Conservation (phyloP, 1,140 invertebrate genomes). For the Contarinia nasturtii region DNA sequence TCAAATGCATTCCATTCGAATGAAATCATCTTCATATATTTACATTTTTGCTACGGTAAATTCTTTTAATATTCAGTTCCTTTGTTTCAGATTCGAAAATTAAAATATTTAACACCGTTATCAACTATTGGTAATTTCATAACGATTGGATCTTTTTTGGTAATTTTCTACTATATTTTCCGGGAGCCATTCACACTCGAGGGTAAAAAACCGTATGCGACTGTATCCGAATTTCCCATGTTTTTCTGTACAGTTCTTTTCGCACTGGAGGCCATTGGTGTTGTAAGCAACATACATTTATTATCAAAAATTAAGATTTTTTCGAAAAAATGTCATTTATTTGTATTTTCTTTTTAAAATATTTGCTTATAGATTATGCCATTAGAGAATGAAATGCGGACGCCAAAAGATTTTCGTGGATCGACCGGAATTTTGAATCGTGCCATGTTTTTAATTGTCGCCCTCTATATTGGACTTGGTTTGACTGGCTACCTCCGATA, state of each 20-base stretch:
- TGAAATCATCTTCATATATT: no score
- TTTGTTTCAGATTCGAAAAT: conserved; percentile 26
- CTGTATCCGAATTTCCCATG: conserved; percentile 30
- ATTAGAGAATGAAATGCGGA: conserved; percentile 70
- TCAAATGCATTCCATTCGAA: neutral
- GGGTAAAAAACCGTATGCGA: conserved; percentile 23
- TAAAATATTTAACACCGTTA: conserved; percentile 54
- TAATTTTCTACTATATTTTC: conserved; percentile 51
- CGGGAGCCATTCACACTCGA: conserved; percentile 31
- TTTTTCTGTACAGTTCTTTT: conserved; percentile 46
- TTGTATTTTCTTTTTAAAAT: neutral
- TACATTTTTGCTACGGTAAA: no score
- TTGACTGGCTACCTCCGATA: conserved; percentile 65
- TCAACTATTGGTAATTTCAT: conserved; percentile 51
- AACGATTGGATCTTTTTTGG: conserved; percentile 38
- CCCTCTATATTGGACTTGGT: conserved; percentile 52
- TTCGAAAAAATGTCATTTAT: neutral
- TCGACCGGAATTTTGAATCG: conserved; percentile 54
- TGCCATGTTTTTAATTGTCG: conserved; percentile 51
- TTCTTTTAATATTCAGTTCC: no score
- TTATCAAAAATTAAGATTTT: conserved; percentile 2
- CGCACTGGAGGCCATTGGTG: conserved; percentile 43
- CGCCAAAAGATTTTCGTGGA: conserved; percentile 45
- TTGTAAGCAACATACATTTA: conserved; percentile 38
- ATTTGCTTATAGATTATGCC: conserved; percentile 54